Conservation (phyloP, 2,888 invertebrate genomes). For the Himalopsyche anomala region DNA sequence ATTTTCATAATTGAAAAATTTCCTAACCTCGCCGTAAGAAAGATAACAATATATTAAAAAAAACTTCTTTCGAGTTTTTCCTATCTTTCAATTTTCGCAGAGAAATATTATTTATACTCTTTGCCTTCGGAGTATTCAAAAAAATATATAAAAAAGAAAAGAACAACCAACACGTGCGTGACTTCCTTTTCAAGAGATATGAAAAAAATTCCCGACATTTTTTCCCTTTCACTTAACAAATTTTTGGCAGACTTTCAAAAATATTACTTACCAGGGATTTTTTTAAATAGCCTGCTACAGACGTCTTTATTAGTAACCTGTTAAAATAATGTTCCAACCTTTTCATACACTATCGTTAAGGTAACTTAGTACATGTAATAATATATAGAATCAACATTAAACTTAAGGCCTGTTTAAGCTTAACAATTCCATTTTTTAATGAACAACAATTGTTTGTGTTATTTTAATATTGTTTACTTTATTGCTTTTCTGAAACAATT, state of each 20-base stretch:
- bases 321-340: neutral
- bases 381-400: no score
- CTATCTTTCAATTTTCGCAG: neutral
- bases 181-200: conserved; percentile 41
- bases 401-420: no score
- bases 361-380: no score
- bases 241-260: conserved; percentile 29
- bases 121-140: neutral
- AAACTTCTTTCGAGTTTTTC: neutral
- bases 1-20: neutral
- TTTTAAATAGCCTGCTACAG: neutral
- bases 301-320: conserved; percentile 24
- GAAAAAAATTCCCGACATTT: conserved; percentile 23
- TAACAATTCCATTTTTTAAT: no score
- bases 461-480: no score
- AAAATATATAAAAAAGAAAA: neutral
- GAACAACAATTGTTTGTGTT: no score
- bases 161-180: conserved; percentile 28
- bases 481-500: no score
- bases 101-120: conserved; percentile 21
- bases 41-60: conserved; percentile 40
- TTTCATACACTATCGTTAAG: neutral
- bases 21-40: neutral
- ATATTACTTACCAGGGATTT: conserved; percentile 31
- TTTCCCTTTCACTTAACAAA: conserved; percentile 18